phyloP scores from a whole-genome alignment of 2,888 invertebrate species.

The Alviniconcha strummeri region DNA sequence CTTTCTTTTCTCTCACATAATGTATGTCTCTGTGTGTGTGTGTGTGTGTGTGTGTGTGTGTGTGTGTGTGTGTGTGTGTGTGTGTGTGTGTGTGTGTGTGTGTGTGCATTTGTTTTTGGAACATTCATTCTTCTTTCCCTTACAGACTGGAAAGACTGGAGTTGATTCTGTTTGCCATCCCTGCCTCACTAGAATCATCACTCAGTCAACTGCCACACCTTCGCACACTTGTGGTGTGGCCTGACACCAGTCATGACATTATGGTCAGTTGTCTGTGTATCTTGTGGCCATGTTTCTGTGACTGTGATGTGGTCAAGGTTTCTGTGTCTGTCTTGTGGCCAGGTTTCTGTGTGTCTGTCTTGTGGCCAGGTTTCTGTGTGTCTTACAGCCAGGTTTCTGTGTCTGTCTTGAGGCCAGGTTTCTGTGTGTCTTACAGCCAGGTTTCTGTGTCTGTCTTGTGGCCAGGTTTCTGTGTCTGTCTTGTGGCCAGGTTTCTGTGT shows the following conservation, averaged over 20 bases:
- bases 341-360: no score
- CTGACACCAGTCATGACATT: conserved; percentile 43
- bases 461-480: no score
- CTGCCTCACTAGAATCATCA: conserved; percentile 44
- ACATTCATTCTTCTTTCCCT: background rate
- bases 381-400: no score
- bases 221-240: conserved; percentile 50
- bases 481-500: no score
- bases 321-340: no score
- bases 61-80: background rate
- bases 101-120: background rate
- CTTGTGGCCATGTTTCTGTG: background rate
- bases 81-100: background rate
- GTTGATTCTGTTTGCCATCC: conserved; percentile 50
- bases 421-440: no score
- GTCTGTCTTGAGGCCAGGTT: no score
- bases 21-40: conserved; percentile 4
- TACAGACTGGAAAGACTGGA: conserved; percentile 52
- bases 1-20: no score
- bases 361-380: no score
- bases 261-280: conserved; percentile 40
- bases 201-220: conserved; percentile 46
- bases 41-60: background rate
- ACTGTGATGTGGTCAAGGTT: no score
- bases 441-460: no score